Evolutionary conservation across 2,888 invertebrate species (phyloP), one percentile per base, ranked within the genome.

Genomic region (Caenorhabditis sulstoni): DNA sequence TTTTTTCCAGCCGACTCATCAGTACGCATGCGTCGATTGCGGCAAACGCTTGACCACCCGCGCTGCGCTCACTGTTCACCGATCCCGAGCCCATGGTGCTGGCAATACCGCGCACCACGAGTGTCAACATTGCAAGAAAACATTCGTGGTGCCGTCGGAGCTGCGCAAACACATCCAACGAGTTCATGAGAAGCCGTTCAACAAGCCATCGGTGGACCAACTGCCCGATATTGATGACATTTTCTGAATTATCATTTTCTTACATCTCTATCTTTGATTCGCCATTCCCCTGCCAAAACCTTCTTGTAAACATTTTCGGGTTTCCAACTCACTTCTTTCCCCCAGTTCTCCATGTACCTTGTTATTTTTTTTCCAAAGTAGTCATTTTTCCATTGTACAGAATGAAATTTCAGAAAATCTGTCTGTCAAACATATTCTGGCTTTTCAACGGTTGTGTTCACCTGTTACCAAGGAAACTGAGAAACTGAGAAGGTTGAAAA

Each of bases 11-110:
- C 83, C 83, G 12, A 53, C 61, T 14, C 80, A 81, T 16, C 80
- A 74, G 59, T 83, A 79, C 61, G 71, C 76, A 1, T 83, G 83
- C 23, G 20, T 16, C 11, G 80, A 80, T 16, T 83, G 83, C 35
- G 80, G 81, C 52, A 83, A 83, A 52, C 70, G 81, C 0, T 57
- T 83, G 35, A 78, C 81, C n/a, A 74, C 78, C 3, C 67, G 64
- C 3, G 71, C 83, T 11, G 77, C 81, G 9, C 55, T 81, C 16
- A 73, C 57, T 1, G 35, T 53, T 0, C 83, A 83, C n/a, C 65
- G 77, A 9, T 64, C 78, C 12, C 68, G 83, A 22, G 70, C 62
- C 29, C 83, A 83, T 29, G 39, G 29, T 5, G 29, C 29, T 29
- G 29, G 57, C 35, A 62, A 75, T 44, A 53, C 18, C 3, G 16